Percentiles rank a stretch among this genome's conserved stretches.
These are phyloP conservation scores for Alfaro cultratus DNA, from an alignment of 2,797 vertebrate genomes.

Conservation along the genomic window DNA sequence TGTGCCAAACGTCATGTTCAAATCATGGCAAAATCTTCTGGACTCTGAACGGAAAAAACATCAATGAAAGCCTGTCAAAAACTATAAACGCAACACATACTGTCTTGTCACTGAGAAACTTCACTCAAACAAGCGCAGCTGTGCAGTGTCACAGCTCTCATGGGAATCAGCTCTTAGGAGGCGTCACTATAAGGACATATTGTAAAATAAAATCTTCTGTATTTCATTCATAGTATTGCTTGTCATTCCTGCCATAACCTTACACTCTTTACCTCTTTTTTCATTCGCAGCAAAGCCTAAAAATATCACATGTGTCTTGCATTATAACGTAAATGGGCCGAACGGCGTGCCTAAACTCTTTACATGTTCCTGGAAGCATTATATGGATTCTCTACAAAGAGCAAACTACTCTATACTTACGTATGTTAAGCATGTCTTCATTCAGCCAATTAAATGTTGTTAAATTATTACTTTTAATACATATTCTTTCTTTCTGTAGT, in stretches of 20 bases:
- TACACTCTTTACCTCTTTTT: not conserved
- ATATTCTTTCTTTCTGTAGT: slow-evolving; percentile 32
- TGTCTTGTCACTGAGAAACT: slow-evolving; percentile 51
- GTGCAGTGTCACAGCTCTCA: slow-evolving; percentile 46
- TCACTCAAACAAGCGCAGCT: slow-evolving; percentile 17
- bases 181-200: slow-evolving; percentile 59
- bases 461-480: not conserved
- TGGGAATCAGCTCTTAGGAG: slow-evolving; percentile 43
- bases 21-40: slow-evolving; percentile 47
- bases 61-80: slow-evolving; percentile 33
- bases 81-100: slow-evolving; percentile 47
- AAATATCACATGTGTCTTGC: slow-evolving; percentile 52
- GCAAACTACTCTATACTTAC: slow-evolving; percentile 52
- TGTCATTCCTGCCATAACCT: not conserved
- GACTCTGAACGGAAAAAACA: slow-evolving; percentile 23
- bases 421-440: slow-evolving; percentile 33
- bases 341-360: not conserved
- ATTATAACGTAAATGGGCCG: rapidly evolving
- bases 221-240: not conserved
- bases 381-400: not conserved
- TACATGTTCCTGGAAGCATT: slow-evolving; percentile 69
- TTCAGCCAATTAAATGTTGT: not conserved
- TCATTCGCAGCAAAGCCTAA: slow-evolving; percentile 61
- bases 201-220: slow-evolving; percentile 48
- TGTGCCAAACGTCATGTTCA: slow-evolving; percentile 49